These are phyloP conservation scores for Microcebus jonahi DNA, from an alignment of 2,113 vertebrate species.

Conservation along the genomic window DNA sequence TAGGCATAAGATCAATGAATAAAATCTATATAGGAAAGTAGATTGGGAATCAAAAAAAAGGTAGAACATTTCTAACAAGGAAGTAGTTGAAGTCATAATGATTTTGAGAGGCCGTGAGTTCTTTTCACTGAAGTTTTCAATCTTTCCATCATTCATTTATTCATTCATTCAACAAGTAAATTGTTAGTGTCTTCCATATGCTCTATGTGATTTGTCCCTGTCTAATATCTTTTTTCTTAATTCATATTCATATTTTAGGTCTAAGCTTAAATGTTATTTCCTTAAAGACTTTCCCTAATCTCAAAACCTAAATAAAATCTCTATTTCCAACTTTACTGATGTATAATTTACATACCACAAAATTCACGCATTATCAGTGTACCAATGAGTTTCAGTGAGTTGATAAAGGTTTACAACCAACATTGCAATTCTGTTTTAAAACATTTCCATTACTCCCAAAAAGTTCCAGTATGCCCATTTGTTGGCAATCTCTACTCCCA, in stretches of 20 bases:
- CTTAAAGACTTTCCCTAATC: background rate
- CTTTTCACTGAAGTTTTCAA: background rate
- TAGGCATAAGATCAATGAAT: background rate
- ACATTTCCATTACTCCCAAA: background rate
- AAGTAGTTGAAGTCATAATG: background rate
- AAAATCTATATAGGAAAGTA: background rate
- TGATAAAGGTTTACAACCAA: background rate
- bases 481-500: background rate
- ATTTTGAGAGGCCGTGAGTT: background rate
- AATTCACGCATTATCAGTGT: background rate
- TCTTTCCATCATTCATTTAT: background rate
- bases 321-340: background rate
- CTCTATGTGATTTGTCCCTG: background rate
- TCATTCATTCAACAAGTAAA: background rate
- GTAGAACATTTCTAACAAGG: background rate
- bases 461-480: background rate
- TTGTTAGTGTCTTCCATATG: background rate
- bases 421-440: background rate
- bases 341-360: background rate
- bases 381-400: background rate
- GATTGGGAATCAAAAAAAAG: background rate
- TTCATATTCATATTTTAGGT: background rate
- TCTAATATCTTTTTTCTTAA: background rate
- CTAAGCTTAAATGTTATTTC: background rate
- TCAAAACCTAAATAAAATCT: background rate